Percentiles rank a stretch among this genome's conserved stretches.
phyloP scores from a whole-genome alignment of 2,797 vertebrate species.

The Rhinophrynus dorsalis region DNA sequence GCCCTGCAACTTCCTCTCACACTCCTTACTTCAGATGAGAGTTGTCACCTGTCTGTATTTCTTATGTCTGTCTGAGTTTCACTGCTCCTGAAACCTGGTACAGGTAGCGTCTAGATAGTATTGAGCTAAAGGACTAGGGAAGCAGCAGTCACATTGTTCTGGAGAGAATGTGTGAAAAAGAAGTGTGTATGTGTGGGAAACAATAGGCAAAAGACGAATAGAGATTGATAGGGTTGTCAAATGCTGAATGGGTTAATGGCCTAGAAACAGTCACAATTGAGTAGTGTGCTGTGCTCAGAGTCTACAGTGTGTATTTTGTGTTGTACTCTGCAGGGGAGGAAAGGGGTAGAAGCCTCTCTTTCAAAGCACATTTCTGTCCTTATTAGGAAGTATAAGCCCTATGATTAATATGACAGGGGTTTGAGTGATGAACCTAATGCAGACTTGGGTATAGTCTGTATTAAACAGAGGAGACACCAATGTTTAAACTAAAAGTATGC shows the following conservation, averaged over 20 bases:
- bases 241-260: not conserved
- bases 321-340: conserved; percentile 21
- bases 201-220: not conserved
- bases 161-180: too few species aligned
- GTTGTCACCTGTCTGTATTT: too few species aligned
- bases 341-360: conserved; percentile 22
- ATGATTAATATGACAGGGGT: conserved; percentile 40
- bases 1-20: too few species aligned
- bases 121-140: too few species aligned
- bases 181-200: too few species aligned
- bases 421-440: conserved; percentile 28
- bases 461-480: conserved; percentile 11
- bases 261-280: not conserved
- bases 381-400: conserved; percentile 42
- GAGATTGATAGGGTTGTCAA: not conserved
- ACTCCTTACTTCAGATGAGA: too few species aligned
- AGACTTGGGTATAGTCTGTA: conserved; percentile 15
- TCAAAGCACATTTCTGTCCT: conserved; percentile 32
- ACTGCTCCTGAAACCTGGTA: too few species aligned
- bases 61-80: too few species aligned
- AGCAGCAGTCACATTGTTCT: too few species aligned
- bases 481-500: conserved; percentile 8
- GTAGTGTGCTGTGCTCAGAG: not conserved
- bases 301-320: not conserved
- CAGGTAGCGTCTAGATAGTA: too few species aligned